Evolutionary conservation across 2,797 vertebrate genomes (phyloP).

Genomic region (Hydrolagus colliei): DNA sequence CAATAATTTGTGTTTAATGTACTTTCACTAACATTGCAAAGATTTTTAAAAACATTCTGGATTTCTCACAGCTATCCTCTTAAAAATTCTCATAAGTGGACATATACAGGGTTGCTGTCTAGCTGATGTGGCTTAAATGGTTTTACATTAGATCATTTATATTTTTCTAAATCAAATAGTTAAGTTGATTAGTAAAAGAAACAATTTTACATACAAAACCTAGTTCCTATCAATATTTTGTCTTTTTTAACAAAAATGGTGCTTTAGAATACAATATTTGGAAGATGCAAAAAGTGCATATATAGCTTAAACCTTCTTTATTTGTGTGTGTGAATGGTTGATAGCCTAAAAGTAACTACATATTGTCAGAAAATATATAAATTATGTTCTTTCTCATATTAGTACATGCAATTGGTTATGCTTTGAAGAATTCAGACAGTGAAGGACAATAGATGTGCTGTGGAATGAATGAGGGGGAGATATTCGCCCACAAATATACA

Average conservation of each 20-base stretch:
- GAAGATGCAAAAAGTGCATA: background rate
- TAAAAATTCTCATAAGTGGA: background rate
- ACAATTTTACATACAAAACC: background rate
- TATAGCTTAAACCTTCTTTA: background rate
- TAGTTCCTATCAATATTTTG: background rate
- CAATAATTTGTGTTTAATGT: background rate
- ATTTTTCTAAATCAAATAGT: background rate
- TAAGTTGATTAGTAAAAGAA: background rate
- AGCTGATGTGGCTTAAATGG: background rate
- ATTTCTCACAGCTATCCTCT: background rate
- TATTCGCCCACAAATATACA: no score
- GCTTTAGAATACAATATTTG: background rate
- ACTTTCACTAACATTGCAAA: background rate
- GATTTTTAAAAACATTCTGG: background rate
- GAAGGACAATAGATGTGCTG: conserved; percentile 26
- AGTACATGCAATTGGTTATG: background rate
- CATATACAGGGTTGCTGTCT: background rate
- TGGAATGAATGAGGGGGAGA: background rate
- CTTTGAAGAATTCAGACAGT: background rate
- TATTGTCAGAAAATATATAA: background rate
- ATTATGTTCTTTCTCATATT: background rate
- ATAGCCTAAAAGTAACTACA: background rate
- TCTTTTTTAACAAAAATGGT: background rate
- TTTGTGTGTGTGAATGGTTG: background rate
- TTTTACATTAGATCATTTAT: background rate